Conservation (phyloP, 2,888 invertebrate species). For the Dryococelus australis region DNA sequence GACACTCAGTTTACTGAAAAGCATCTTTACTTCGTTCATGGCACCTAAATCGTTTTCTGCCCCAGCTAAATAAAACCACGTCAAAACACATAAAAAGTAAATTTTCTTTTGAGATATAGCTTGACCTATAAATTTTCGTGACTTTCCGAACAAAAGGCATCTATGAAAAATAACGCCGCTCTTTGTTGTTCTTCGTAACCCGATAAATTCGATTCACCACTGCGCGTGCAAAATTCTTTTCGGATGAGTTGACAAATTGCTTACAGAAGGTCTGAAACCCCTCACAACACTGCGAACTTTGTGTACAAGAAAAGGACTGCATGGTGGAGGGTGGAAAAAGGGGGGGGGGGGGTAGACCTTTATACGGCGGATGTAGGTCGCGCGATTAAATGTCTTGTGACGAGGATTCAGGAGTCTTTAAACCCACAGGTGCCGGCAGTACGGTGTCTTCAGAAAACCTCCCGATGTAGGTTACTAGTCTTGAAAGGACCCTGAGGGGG, state of each 20-base stretch:
- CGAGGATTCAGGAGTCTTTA: neutral
- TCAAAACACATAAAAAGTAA: neutral
- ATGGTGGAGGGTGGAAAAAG: neutral
- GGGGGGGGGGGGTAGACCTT: neutral
- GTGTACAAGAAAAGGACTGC: neutral
- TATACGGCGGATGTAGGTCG: neutral
- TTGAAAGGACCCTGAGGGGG: neutral
- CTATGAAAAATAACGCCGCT: neutral
- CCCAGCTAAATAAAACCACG: neutral
- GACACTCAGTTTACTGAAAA: no score
- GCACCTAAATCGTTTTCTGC: neutral
- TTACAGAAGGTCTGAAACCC: neutral
- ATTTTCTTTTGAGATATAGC: neutral
- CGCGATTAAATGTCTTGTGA: neutral
- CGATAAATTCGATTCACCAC: neutral
- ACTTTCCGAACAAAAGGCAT: neutral
- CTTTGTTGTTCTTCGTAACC: neutral
- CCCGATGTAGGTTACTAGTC: neutral
- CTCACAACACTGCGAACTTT: neutral
- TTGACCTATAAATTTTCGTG: neutral
- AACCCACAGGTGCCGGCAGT: neutral
- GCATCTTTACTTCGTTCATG: neutral
- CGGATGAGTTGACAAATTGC: neutral
- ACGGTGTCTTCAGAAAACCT: neutral
- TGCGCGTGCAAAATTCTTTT: neutral